Conservation (phyloP, 2,113 vertebrate species). For the Gymnogyps californianus region DNA sequence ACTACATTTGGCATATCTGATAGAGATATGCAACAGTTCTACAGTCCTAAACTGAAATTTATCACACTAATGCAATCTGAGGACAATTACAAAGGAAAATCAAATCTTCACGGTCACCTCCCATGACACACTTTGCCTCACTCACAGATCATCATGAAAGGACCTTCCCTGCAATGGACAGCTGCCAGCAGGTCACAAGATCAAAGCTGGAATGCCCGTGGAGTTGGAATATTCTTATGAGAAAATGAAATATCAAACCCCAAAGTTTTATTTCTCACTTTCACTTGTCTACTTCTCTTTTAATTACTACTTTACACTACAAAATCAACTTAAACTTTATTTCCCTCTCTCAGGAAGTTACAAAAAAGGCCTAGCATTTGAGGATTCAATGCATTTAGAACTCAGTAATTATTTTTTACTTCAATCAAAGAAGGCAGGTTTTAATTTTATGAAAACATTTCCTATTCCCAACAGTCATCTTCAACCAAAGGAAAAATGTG, state of each 20-base stretch:
- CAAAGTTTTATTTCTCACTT: background rate
- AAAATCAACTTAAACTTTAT: background rate
- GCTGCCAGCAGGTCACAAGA: background rate
- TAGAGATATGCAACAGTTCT: background rate
- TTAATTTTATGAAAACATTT: background rate
- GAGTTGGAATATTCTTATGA: background rate
- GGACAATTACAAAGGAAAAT: background rate
- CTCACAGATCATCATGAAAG: background rate
- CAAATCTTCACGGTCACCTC: background rate
- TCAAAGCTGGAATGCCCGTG: background rate
- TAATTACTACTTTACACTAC: background rate
- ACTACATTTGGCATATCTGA: fast-evolving
- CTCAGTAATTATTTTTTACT: background rate
- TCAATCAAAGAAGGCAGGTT: background rate
- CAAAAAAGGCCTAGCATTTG: background rate
- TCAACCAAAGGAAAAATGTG: background rate
- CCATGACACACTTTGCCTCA: background rate
- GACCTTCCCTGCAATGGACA: background rate
- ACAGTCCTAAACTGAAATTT: background rate
- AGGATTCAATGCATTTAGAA: background rate
- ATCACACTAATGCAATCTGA: background rate
- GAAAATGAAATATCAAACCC: background rate
- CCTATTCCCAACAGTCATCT: background rate
- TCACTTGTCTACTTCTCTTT: background rate
- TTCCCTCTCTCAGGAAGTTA: background rate